Evolutionary conservation across 2,888 invertebrate genomes (phyloP), one percentile per base, ranked within the genome.

Genomic region (Agrotis ipsilon): DNA sequence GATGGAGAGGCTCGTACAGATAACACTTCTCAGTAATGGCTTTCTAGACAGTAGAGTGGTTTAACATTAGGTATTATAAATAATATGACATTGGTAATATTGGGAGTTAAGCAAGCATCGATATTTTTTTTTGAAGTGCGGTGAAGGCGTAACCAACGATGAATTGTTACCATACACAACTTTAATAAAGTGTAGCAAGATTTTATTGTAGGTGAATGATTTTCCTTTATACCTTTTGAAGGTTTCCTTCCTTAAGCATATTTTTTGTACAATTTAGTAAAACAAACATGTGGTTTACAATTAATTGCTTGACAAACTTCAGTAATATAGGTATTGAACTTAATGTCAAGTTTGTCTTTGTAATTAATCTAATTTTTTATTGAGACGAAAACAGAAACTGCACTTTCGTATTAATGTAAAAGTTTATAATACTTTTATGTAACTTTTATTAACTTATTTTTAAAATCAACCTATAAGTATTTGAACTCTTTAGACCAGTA

Each of bases 1-100:
- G 96, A 96, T 96, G 96, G 93, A 90, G 90, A 87, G 84, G 84
- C 83, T 82, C 83, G 75, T 76, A 69, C 76, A 93, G 95, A 96
- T 96, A 96, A 96, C 92, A 93, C 92, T 93, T 94, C 94, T 89
- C 79, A 82, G 94, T 94, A 94, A 93, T 92, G 92, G 94, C 87
- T 92, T 91, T 89, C 89, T 89, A 88, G 85, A 83, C 85, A 83
- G 87, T 91, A 87, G 90, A 91, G 90, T 85, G 81, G 85, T 75
- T 75, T 78, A 75, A 85, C 72, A 78, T 81, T 81, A 81, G 84
- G 81, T 78, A 85, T 87, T 78, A 86, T 84, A 84, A 78, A 80
- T 78, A 80, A 78, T 85, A 77, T 67, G 77, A 81, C 78, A 80
- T 72, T 68, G 72, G 72, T 70, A 73, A 63, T 68, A 79, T 75